Conservation (phyloP, 2,888 invertebrate species). For the Automeris io region DNA sequence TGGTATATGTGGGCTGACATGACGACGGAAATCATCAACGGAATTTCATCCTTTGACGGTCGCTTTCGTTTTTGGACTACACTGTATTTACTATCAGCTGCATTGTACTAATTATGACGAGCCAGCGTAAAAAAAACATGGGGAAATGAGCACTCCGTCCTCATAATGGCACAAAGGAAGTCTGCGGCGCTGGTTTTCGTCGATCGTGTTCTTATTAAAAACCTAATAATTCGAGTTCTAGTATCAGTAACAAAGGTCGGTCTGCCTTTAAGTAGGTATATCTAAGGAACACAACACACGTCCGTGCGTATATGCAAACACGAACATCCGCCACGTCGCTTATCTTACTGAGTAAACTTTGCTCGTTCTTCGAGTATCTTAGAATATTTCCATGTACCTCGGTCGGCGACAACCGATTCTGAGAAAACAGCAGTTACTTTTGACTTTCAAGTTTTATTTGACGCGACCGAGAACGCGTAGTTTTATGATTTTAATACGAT, state of each 20-base stretch:
- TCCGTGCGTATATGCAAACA: conserved; percentile 31
- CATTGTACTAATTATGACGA: too few relatives aligned
- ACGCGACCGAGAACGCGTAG: background rate
- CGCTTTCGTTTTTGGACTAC: too few relatives aligned
- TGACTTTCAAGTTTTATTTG: conserved; percentile 1
- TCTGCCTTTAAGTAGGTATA: conserved; percentile 5
- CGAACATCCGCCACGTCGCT: conserved; percentile 57
- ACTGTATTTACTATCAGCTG: too few relatives aligned
- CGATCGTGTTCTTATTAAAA: too few relatives aligned
- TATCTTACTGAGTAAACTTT: conserved; percentile 62
- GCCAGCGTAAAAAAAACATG: too few relatives aligned
- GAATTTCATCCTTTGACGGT: too few relatives aligned
- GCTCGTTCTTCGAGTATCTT: conserved; percentile 55
- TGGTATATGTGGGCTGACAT: too few relatives aligned
- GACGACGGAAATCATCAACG: too few relatives aligned
- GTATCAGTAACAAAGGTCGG: conserved; percentile 8
- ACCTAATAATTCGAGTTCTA: background rate
- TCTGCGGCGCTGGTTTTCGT: too few relatives aligned
- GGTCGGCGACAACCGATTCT: conserved; percentile 47
- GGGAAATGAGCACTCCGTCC: too few relatives aligned
- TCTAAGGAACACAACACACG: background rate
- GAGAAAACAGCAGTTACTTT: conserved; percentile 26
- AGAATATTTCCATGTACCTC: conserved; percentile 65
- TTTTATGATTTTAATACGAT: too few relatives aligned
- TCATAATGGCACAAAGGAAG: too few relatives aligned